Evolutionary conservation across 2,888 invertebrate species (phyloP).

Genomic region (Plebejus anna): DNA sequence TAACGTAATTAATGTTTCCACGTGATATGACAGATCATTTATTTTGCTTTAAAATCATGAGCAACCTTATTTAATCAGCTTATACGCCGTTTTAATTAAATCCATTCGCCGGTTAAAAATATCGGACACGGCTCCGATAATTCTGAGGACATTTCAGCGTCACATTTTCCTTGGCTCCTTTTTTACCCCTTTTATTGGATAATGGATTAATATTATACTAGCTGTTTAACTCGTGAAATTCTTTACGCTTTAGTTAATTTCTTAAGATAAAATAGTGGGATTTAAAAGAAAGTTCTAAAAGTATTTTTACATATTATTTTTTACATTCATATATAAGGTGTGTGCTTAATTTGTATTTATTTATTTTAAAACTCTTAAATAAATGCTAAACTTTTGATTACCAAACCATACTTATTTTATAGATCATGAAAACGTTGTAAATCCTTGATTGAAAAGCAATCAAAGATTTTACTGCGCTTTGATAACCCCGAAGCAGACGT

Average conservation of each 20-base stretch:
- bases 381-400: neutral
- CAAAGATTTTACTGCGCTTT: slow-evolving; percentile 15
- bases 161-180: neutral
- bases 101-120: neutral
- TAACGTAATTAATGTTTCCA: neutral
- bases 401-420: neutral
- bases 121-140: neutral
- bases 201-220: neutral
- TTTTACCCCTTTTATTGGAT: neutral
- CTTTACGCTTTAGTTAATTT: neutral
- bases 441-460: slow-evolving; percentile 10
- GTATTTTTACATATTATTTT: too few relatives aligned
- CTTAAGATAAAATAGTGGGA: neutral
- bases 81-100: slow-evolving; percentile 4
- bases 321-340: too few relatives aligned
- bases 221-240: neutral
- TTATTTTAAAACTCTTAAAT: neutral
- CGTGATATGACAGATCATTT: neutral
- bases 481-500: neutral
- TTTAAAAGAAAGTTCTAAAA: neutral
- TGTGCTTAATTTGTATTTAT: too few relatives aligned
- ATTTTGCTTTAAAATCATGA: slow-evolving; percentile 12
- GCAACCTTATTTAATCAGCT: neutral
- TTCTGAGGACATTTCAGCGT: neutral
- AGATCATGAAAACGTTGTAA: neutral